Conservation (phyloP, 2,888 invertebrate species). For the Andricus curvator region DNA sequence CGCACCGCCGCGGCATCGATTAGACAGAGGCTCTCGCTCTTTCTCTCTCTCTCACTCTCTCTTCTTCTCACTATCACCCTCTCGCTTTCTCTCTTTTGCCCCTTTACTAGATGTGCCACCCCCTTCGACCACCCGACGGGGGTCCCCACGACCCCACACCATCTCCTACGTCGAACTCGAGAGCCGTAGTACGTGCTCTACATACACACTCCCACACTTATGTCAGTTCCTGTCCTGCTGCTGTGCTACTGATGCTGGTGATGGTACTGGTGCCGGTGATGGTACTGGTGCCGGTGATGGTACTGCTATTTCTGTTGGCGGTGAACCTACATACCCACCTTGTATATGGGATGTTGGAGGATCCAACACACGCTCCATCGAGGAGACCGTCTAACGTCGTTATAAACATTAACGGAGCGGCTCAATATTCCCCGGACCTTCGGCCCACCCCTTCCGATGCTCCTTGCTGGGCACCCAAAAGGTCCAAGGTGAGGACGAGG, state of each 20-base stretch:
- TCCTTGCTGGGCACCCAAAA: slow-evolving; percentile 43
- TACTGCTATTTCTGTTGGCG: slow-evolving; percentile 43
- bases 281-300: slow-evolving; percentile 33
- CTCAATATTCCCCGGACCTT: slow-evolving; percentile 76
- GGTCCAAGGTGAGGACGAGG: slow-evolving; percentile 25
- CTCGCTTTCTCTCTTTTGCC: slow-evolving; percentile 52
- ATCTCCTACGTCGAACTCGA: slow-evolving; percentile 72
- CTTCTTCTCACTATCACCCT: slow-evolving; percentile 54
- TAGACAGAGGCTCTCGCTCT: slow-evolving; percentile 75
- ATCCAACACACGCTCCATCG: slow-evolving; percentile 58
- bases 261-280: slow-evolving; percentile 30
- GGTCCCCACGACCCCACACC: slow-evolving; percentile 64
- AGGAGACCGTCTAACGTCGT: slow-evolving; percentile 74
- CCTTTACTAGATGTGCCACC: slow-evolving; percentile 48
- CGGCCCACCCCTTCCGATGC: slow-evolving; percentile 57
- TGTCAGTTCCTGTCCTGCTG: slow-evolving; percentile 68
- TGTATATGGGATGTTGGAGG: slow-evolving; percentile 23
- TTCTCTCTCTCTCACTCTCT: slow-evolving; percentile 61
- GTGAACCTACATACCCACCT: slow-evolving; percentile 47
- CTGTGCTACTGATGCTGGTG: slow-evolving; percentile 30
- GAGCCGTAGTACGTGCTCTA: slow-evolving; percentile 76
- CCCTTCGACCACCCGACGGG: slow-evolving; percentile 51
- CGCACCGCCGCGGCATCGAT: slow-evolving; percentile 78
- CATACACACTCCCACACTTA: slow-evolving; percentile 74
- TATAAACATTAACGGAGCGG: slow-evolving; percentile 77